phyloP scores from a whole-genome alignment of 2,888 invertebrate genomes.

The Andrena trimmerana region DNA sequence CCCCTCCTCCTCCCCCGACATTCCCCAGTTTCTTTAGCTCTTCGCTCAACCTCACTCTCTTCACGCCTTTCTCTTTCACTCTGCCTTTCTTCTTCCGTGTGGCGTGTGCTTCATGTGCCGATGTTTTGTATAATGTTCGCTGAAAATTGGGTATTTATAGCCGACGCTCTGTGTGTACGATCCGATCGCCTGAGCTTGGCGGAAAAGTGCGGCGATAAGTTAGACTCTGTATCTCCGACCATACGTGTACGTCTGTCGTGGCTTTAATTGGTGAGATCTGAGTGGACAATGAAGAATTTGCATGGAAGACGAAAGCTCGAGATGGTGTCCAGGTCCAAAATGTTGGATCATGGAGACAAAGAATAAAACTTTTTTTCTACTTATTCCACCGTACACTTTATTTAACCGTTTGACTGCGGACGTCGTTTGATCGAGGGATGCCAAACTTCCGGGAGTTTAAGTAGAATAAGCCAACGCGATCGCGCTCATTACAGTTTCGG shows the following conservation, averaged over 20 bases:
- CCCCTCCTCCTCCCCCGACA: constrained; percentile 8
- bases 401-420: constrained; percentile 20
- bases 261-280: constrained; percentile 38
- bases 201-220: constrained; percentile 61
- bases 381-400: constrained; percentile 52
- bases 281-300: constrained; percentile 5
- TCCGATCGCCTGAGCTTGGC: constrained; percentile 61
- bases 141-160: constrained; percentile 58
- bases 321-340: not conserved
- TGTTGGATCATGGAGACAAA: not conserved
- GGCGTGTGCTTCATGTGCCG: constrained; percentile 71
- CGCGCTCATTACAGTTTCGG: too few species aligned
- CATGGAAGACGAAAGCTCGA: constrained; percentile 23
- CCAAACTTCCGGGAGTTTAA: not conserved
- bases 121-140: constrained; percentile 63
- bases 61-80: constrained; percentile 55
- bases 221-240: constrained; percentile 27
- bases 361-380: not conserved
- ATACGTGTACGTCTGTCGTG: constrained; percentile 28
- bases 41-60: constrained; percentile 54
- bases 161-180: constrained; percentile 61
- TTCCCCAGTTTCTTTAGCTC: constrained; percentile 22
- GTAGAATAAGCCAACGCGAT: not conserved
- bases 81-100: constrained; percentile 68
- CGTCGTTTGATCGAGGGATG: not conserved